Percentiles rank a stretch among this genome's conserved stretches.
Conservation (phyloP, 2,888 invertebrate species). For the Trichopoda pennipes region DNA sequence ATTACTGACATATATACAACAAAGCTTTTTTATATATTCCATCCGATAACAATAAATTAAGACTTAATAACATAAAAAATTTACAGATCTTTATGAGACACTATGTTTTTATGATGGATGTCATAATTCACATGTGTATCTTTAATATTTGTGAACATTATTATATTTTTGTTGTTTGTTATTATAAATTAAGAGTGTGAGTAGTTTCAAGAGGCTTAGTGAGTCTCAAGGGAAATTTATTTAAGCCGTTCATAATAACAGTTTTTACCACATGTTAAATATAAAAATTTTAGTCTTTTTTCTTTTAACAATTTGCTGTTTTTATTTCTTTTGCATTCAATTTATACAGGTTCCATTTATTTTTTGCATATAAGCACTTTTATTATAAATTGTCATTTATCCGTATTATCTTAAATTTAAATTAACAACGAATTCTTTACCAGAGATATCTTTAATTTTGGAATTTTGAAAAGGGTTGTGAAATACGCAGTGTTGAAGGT, state of each 20-base stretch:
- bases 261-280: constrained; percentile 71
- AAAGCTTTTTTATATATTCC: background rate
- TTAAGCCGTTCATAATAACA: constrained; percentile 81
- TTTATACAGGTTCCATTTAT: constrained; percentile 16
- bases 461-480: background rate
- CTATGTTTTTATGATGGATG: constrained; percentile 38
- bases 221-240: constrained; percentile 79
- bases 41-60: background rate
- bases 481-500: too few relatives aligned
- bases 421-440: background rate
- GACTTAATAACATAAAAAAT: background rate
- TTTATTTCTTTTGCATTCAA: constrained; percentile 29
- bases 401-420: constrained; percentile 38
- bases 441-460: background rate
- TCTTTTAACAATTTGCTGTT: background rate
- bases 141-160: constrained; percentile 50
- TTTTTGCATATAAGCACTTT: constrained; percentile 34
- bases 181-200: constrained; percentile 62
- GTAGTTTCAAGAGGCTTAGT: constrained; percentile 70
- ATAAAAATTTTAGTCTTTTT: constrained; percentile 29
- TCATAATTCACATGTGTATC: constrained; percentile 58
- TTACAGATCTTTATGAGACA: constrained; percentile 3
- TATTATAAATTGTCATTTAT: constrained; percentile 24
- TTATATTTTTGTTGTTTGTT: constrained; percentile 60
- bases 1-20: too few relatives aligned